Conservation (phyloP, 2,797 vertebrate species). For the Argyrosomus regius region DNA sequence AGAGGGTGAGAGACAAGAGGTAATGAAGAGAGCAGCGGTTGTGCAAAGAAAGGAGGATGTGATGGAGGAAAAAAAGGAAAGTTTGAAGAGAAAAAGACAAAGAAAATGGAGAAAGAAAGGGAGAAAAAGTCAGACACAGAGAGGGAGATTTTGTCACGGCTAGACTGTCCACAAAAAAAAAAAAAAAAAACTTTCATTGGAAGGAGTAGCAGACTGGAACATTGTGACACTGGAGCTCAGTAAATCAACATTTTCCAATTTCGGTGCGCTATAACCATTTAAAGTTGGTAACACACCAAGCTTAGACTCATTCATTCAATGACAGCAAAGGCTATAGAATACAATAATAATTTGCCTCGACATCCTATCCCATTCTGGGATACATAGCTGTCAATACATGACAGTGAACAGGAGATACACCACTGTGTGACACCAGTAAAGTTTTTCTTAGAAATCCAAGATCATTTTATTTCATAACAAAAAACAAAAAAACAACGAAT, state of each 20-base stretch:
- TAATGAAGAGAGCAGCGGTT: conserved; percentile 10
- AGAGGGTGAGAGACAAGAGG: not conserved
- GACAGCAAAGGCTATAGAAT: not conserved
- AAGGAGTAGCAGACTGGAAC: conserved; percentile 34
- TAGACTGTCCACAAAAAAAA: conserved; percentile 16
- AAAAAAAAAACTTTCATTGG: conserved; percentile 8
- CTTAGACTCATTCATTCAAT: conserved; percentile 34
- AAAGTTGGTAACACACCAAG: conserved; percentile 1
- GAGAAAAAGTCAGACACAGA: not conserved
- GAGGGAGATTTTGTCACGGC: not conserved
- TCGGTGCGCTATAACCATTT: conserved; percentile 42
- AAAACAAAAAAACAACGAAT: no score
- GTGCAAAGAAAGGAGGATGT: not conserved
- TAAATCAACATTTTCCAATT: conserved; percentile 68
- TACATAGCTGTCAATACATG: not conserved
- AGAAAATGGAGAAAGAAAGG: conserved; percentile 20
- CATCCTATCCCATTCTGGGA: not conserved
- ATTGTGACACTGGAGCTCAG: conserved; percentile 30
- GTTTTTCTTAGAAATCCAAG: not conserved
- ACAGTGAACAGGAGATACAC: not conserved
- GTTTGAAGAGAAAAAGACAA: conserved; percentile 15
- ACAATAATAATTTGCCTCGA: not conserved
- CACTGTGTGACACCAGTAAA: not conserved
- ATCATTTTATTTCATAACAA: not conserved
- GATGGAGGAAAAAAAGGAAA: not conserved